phyloP scores from a whole-genome alignment of 2,888 invertebrate genomes.

The Sinhomidia bicolor region DNA sequence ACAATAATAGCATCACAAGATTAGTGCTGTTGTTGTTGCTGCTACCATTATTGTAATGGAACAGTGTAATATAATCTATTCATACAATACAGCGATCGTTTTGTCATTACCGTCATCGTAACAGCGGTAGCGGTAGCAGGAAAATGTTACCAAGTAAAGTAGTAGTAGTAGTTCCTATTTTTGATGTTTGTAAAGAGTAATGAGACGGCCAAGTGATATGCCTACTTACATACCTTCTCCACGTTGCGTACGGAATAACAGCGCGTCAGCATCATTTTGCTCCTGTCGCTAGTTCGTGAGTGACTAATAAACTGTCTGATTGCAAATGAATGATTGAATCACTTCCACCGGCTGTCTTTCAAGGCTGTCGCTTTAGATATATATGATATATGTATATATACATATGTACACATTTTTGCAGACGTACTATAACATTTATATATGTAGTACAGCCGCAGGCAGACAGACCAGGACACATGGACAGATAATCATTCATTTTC shows the following conservation, averaged over 20 bases:
- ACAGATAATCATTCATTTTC: slow-evolving; percentile 59
- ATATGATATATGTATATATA: too few species aligned
- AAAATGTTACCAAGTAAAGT: too few species aligned
- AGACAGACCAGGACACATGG: slow-evolving; percentile 61
- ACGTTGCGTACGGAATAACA: not conserved
- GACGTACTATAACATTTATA: not conserved
- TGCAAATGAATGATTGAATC: slow-evolving; percentile 57
- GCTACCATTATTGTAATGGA: slow-evolving; percentile 20
- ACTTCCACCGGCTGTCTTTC: slow-evolving; percentile 72
- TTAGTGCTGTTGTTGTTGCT: not conserved
- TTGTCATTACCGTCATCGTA: not conserved
- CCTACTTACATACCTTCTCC: not conserved
- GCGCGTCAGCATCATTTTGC: too few species aligned
- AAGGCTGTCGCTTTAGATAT: slow-evolving; percentile 67
- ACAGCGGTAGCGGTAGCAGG: slow-evolving; percentile 7
- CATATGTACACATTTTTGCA: slow-evolving; percentile 35
- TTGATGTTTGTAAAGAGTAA: slow-evolving; percentile 19
- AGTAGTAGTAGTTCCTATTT: slow-evolving; percentile 26
- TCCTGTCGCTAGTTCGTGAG: slow-evolving; percentile 50
- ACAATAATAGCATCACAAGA: slow-evolving; percentile 35
- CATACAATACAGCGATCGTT: too few species aligned
- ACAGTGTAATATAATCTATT: not conserved
- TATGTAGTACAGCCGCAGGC: not conserved
- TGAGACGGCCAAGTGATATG: not conserved
- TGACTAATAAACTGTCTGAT: slow-evolving; percentile 63